Conservation (phyloP, 92 coral and sea anemone genomes). For the Epizoanthus stellaris region DNA sequence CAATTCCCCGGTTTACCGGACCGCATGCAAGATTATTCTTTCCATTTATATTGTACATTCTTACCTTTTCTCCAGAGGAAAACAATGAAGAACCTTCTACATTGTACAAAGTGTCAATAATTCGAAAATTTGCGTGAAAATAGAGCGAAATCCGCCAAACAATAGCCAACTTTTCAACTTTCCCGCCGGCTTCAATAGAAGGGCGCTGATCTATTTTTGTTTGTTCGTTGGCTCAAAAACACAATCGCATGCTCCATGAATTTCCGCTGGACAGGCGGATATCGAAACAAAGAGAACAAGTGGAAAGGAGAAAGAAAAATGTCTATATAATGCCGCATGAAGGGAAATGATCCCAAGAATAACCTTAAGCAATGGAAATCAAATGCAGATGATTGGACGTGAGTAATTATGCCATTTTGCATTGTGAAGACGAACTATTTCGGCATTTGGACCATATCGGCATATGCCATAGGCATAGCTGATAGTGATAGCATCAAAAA, state of each 20-base stretch:
- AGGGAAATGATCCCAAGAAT: constrained; percentile 40
- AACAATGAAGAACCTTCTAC: constrained; percentile 6
- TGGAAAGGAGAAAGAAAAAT: neutral
- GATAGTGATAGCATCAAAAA: too few relatives aligned
- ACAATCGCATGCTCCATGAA: constrained; percentile 7
- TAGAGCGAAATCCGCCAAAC: constrained; percentile 7
- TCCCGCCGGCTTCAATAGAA: constrained; percentile 32
- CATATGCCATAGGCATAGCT: too few relatives aligned
- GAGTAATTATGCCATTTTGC: constrained; percentile 32
- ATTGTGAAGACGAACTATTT: too few relatives aligned
- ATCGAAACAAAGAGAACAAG: neutral
- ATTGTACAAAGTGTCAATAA: constrained; percentile 35
- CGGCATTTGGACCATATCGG: too few relatives aligned
- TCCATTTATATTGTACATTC: neutral
- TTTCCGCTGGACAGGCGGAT: constrained; percentile 20
- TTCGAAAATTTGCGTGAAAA: constrained; percentile 27
- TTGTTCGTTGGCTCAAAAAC: constrained; percentile 20
- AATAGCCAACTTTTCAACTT: constrained; percentile 42
- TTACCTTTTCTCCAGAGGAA: constrained; percentile 23
- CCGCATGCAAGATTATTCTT: neutral
- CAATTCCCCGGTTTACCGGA: neutral
- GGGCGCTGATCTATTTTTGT: constrained; percentile 16
- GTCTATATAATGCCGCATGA: neutral
- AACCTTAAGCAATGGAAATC: constrained; percentile 65
- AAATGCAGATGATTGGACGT: constrained; percentile 82